Evolutionary conservation across 2,888 invertebrate species (phyloP), one percentile per base, ranked within the genome.

Genomic region (Ligdia adustata): DNA sequence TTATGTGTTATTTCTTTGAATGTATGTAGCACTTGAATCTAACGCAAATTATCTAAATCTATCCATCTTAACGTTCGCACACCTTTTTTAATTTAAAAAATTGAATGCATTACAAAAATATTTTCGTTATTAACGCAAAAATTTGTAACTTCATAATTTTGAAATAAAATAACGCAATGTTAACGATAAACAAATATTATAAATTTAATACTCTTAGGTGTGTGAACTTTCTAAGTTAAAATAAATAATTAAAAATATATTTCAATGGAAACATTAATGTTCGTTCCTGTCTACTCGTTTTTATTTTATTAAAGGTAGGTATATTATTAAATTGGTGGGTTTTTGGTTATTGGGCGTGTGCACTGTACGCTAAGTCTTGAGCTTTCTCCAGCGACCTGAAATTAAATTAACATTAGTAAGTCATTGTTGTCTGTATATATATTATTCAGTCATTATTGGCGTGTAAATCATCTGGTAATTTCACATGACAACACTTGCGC

Each of bases 311-410:
- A 58, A 52, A 34, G 1, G 13, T 31, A 9, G 42, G n/a, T n/a
- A n/a, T 6, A 22, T 22, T 22, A 22, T 4, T 16, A 16, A 28
- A 41, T 71, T 73, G 78, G 79, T 80, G 76, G 78, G 75, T 66
- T 72, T 50, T 58, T 65, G 66, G 59, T 72, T 88, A 85, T 63
- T 87, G 87, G 60, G 80, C 63, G 71, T 93, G 91, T 24, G 92
- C 92, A 60, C 91, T 91, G 84, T 93, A 93, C 55, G 93, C 93
- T 67, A 93, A 83, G 71, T 92, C 91, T 48, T 92, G 90, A 43
- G 89, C 77, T 57, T 82, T 86, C 59, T 90, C 90, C 62, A 88
- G 66, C 55, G 90, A 88, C 79, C 89, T 90, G 84, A 20, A 84
- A 84, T 34, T 42, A 54, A 56, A 9, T 28, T 31, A 9, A 20